Evolutionary conservation across 2,113 vertebrate genomes (phyloP), one percentile per base, ranked within the genome.

Genomic region (Apodemus sylvaticus): DNA sequence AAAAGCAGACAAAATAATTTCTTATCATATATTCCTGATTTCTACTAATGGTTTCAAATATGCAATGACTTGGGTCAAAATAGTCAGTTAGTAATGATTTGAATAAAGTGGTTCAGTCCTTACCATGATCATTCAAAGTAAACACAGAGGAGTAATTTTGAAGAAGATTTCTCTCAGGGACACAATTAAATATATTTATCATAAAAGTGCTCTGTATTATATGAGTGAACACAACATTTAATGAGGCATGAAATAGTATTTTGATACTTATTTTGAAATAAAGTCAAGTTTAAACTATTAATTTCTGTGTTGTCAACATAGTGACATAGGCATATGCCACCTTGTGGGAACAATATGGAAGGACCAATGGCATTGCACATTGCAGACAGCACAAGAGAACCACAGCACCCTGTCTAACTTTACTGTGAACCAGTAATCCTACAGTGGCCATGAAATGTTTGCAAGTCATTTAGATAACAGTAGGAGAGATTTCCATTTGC

Each of bases 1-100:
- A n/a, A n/a, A n/a, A n/a, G n/a, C n/a, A 64, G 45, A 6, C 96
- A 95, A 51, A 86, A 58, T 77, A 92, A 93, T 70, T 42, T 94
- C 26, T 85, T 95, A 29, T 70, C 11, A 90, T 2, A 70, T 12
- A 77, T 90, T 92, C 45, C 78, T 93, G 93, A 79, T 93, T 31
- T 20, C 13, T 55, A 87, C 79, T 91, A 95, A 77, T 74, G 34
- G 51, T 86, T 77, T 81, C 22, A 77, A 74, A 93, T 88, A 70
- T 48, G 19, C 45, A 92, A 64, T 71, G 89, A 94, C 90, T 86
- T 71, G 64, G 12, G 5, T 62, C 0, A 89, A 96, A 91, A 24
- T 48, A 60, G 71, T 74, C 24, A 39, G 6, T 94, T 86, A 55
- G 70, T 71, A 51, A 11, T 89, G 24, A 19, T 86, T 96, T 70